Evolutionary conservation across 2,888 invertebrate species (phyloP).

Genomic region (Dinocampus coccinellae): DNA sequence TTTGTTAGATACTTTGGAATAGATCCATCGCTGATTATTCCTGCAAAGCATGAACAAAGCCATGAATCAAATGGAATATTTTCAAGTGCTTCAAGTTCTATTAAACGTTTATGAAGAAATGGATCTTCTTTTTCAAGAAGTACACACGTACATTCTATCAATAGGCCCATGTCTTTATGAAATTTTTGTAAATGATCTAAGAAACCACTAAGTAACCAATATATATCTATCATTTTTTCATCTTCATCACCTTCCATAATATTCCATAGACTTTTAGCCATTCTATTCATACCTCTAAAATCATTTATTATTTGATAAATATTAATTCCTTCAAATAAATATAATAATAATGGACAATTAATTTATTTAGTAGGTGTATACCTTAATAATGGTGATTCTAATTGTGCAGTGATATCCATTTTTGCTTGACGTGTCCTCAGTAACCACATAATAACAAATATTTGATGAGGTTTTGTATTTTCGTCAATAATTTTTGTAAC

Average conservation of each 20-base stretch:
- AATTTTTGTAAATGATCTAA: slow-evolving; percentile 78
- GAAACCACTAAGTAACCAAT: slow-evolving; percentile 86
- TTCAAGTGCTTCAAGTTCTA: slow-evolving; percentile 76
- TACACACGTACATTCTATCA: slow-evolving; percentile 77
- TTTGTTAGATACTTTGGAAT: slow-evolving; percentile 76
- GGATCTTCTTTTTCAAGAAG: slow-evolving; percentile 85
- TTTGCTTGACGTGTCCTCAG: slow-evolving; percentile 80
- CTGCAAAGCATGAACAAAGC: slow-evolving; percentile 88
- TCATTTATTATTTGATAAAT: background rate
- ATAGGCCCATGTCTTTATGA: slow-evolving; percentile 75
- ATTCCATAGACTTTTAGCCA: slow-evolving; percentile 77
- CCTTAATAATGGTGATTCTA: slow-evolving; percentile 63
- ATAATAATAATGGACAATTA: slow-evolving; percentile 43
- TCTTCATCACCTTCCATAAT: slow-evolving; percentile 76
- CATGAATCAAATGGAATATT: slow-evolving; percentile 80
- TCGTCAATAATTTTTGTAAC: slow-evolving; percentile 77
- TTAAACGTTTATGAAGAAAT: slow-evolving; percentile 78
- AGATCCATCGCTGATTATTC: slow-evolving; percentile 82
- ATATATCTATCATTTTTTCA: slow-evolving; percentile 76
- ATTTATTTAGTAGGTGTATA: slow-evolving; percentile 29
- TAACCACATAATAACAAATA: slow-evolving; percentile 86
- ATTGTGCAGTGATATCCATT: slow-evolving; percentile 61
- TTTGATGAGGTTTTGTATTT: slow-evolving; percentile 76
- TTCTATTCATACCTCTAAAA: slow-evolving; percentile 63
- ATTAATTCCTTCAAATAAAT: slow-evolving; percentile 19